Percentiles rank a stretch among this genome's conserved stretches.
These are phyloP conservation scores for Pheosia tremula DNA, from an alignment of 2,888 invertebrate genomes.

Conservation along the genomic window DNA sequence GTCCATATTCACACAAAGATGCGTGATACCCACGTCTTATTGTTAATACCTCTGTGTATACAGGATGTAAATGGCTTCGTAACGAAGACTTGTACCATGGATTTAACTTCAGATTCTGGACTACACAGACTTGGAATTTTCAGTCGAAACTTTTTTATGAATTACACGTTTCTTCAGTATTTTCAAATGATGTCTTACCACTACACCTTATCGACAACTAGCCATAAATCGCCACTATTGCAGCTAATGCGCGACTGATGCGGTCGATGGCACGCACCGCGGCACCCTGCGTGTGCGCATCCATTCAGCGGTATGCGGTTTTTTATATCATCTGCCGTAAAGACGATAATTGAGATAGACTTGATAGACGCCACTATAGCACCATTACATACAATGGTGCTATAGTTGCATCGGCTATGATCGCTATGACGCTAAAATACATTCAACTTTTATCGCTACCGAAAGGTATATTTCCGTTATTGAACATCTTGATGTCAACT, in stretches of 20 bases:
- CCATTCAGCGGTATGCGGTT: slow-evolving; percentile 61
- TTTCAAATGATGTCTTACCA: background rate
- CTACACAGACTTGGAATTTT: too few relatives aligned
- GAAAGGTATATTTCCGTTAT: too few relatives aligned
- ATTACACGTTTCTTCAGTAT: too few relatives aligned
- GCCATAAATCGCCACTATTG: slow-evolving; percentile 14
- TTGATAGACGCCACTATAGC: background rate
- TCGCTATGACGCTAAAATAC: too few relatives aligned
- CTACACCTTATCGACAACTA: slow-evolving; percentile 12
- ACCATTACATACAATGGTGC: background rate
- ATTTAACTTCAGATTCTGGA: too few relatives aligned
- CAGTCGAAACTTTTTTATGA: too few relatives aligned
- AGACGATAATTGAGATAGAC: slow-evolving; percentile 41
- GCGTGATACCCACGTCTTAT: background rate
- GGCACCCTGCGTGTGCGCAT: slow-evolving; percentile 45
- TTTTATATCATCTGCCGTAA: slow-evolving; percentile 63
- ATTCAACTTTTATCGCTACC: too few relatives aligned
- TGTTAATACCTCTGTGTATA: background rate
- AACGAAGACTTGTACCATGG: too few relatives aligned
- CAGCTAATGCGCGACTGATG: slow-evolving; percentile 44
- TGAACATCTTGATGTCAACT: too few relatives aligned
- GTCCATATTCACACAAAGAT: background rate
- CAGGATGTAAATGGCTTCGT: background rate
- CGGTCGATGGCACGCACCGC: slow-evolving; percentile 42
- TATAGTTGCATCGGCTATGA: background rate